Conservation (phyloP, 2,113 vertebrate genomes). For the Gobio gobio region DNA sequence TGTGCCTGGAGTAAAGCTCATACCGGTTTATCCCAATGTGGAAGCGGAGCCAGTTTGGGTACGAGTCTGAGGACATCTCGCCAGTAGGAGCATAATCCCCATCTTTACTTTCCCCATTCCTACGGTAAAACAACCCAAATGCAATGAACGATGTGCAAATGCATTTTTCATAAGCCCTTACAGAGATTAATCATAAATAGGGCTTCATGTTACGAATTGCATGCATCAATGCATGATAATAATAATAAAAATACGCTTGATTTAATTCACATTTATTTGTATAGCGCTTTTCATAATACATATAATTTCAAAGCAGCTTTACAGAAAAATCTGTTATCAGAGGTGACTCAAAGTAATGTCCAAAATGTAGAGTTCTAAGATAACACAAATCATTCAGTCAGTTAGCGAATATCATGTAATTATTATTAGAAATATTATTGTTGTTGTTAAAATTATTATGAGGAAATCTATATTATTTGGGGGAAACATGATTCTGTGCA, state of each 20-base stretch:
- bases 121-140: constrained; percentile 58
- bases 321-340: too few species aligned
- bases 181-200: background rate
- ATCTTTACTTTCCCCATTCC: constrained; percentile 83
- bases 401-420: background rate
- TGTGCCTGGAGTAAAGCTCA: constrained; percentile 92
- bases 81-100: constrained; percentile 85
- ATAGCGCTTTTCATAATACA: background rate
- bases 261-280: too few species aligned
- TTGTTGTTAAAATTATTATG: background rate
- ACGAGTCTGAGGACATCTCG: constrained; percentile 84
- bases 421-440: background rate
- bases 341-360: too few species aligned
- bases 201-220: background rate
- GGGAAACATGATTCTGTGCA: background rate
- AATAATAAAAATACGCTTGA: background rate
- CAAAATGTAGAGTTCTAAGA: too few species aligned
- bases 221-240: background rate
- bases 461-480: background rate
- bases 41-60: constrained; percentile 98
- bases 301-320: too few species aligned
- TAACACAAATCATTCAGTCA: too few species aligned
- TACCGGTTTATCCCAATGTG: constrained; percentile 97
- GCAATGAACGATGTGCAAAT: background rate
- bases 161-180: background rate